Evolutionary conservation across 1,140 invertebrate species (phyloP).

Genomic region (Palaemon carinicauda): DNA sequence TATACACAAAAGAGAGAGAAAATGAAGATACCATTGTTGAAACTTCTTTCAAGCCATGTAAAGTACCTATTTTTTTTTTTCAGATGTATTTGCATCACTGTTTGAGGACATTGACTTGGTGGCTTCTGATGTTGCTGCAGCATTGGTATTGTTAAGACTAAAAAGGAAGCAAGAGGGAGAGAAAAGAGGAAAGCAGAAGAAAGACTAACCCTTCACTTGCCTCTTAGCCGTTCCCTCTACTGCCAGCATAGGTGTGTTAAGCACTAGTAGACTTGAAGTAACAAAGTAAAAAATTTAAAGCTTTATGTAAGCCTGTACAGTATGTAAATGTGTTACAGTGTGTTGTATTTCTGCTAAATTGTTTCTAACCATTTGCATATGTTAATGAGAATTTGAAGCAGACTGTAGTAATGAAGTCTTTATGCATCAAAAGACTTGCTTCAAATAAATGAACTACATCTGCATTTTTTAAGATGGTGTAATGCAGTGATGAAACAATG

Average conservation of each 20-base stretch:
- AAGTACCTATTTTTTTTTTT: slow-evolving; percentile 55
- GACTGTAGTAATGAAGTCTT: no score
- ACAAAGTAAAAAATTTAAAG: neutral
- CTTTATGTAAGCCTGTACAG: no score
- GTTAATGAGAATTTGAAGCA: no score
- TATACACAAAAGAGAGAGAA: no score
- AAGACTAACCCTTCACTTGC: slow-evolving; percentile 60
- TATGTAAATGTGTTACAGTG: neutral
- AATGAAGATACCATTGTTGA: no score
- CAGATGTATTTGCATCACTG: slow-evolving; percentile 76
- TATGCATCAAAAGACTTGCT: no score
- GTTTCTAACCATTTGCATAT: no score
- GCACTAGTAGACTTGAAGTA: neutral
- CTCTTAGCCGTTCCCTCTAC: slow-evolving; percentile 51
- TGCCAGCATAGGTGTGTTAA: slow-evolving; percentile 27
- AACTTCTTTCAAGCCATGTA: neutral
- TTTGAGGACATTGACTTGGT: slow-evolving; percentile 87
- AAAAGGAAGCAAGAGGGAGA: slow-evolving; percentile 70
- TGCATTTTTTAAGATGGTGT: no score
- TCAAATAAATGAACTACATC: no score
- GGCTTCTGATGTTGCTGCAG: slow-evolving; percentile 87
- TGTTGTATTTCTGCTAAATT: no score
- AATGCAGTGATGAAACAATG: no score
- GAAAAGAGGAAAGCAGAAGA: slow-evolving; percentile 74
- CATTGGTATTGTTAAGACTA: slow-evolving; percentile 76